Evolutionary conservation across 2,113 vertebrate species (phyloP), one percentile per base, ranked within the genome.

Genomic region (Osmerus mordax): DNA sequence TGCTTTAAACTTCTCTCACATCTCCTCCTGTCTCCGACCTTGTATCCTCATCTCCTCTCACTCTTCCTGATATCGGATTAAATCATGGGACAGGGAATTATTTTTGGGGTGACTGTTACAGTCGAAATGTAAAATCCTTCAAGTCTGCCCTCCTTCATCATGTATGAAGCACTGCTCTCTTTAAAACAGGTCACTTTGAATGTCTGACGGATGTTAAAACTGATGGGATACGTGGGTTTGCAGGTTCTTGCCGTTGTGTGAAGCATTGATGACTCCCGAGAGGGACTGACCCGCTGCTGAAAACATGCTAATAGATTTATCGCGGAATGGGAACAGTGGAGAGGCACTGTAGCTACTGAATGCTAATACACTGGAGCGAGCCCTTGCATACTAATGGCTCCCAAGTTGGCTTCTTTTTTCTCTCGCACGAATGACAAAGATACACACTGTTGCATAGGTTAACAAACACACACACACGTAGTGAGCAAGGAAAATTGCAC

Each of bases 291-390:
- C 68, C 78, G 63, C 3, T 14, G 74, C 74, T 68, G 83, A 78
- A 89, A 85, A 90, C 82, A 87, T 71, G 81, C 65, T 21, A 71
- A 83, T 82, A 86, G 79, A 88, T 85, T 87, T 85, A 86, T 86
- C 69, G 78, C 58, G 72, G 72, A 66, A 74, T 61, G 78, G 81
- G 64, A 74, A 80, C 72, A 76, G 77, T 65, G 72, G 72, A 85
- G 82, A 77, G 77, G 70, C 67, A 82, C 73, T 67, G 58, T 72
- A 73, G 81, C 79, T 82, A 67, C 84, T 80, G 87, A 88, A 82
- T 85, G 80, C 82, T 89, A 86, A 87, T 86, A 81, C 41, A 67
- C 81, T 70, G 71, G 69, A 80, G 82, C 59, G 65, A 72, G 75
- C 81, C 63, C 68, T 68, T 70, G 91, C 86, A 90, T 91, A 78